Evolutionary conservation across 1,140 invertebrate species (phyloP), one percentile per base, ranked within the genome.

Genomic region (Triops longicaudatus): DNA sequence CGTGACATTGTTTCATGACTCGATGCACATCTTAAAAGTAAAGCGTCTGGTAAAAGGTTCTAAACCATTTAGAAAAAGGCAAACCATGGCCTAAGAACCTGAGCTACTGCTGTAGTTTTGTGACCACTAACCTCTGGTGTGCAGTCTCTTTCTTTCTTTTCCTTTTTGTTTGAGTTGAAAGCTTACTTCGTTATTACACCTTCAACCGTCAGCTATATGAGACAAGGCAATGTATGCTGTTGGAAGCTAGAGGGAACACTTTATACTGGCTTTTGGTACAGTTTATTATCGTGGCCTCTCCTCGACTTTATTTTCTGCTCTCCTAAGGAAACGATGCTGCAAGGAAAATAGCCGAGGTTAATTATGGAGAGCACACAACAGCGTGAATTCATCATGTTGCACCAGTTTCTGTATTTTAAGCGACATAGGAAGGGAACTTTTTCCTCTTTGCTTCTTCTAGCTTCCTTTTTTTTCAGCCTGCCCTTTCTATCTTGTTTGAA

Each of bases 201-300:
- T 63, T 63, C 50, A 22, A 63, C 50, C 50, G 22, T 63, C 10
- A 63, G 50, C 50, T 63, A 10, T 63, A 63, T 10, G 17, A 63
- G 5, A 63, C 17, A 22, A 63, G 50, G 50, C 50, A n/a, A 22
- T 63, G 50, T 63, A 22, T 63, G 50, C 50, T n/a, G 50, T 63
- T 63, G 50, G 50, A 63, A 63, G 50, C 50, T 63, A 63, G 50
- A 63, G 50, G 50, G 50, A 22, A 22, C 14, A 63, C 50, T n/a
- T 22, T 63, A n/a, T 2, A 14, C 50, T 63, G 50, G 50, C 50
- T 63, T 37, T 63, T 63, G 50, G 50, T 63, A 63, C 50, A 63
- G 50, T 63, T 63, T 63, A 63, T 63, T 63, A 63, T 63, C 50
- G 50, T 63, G 50, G 50, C 50, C 50, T 63, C 22, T 63, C 50